phyloP scores from a whole-genome alignment of 2,888 invertebrate species.

The Gibbula magus region DNA sequence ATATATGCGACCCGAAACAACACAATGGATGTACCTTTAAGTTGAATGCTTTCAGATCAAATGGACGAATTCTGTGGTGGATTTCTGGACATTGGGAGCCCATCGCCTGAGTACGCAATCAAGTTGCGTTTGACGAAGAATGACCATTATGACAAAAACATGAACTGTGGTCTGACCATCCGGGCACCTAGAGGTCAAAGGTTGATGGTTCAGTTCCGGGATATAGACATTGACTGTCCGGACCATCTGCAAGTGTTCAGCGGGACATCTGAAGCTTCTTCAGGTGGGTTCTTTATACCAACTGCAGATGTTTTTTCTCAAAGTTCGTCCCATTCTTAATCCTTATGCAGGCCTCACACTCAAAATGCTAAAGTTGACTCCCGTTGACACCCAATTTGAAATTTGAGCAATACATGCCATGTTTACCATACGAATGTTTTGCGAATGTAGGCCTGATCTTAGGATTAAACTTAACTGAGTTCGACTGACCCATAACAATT shows the following conservation, averaged over 20 bases:
- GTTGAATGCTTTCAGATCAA: not conserved
- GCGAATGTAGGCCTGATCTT: not conserved
- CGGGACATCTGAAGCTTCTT: not conserved
- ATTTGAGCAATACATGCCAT: no score
- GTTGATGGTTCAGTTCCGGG: not conserved
- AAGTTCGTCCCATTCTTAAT: no score
- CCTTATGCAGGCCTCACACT: no score
- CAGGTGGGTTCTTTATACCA: not conserved
- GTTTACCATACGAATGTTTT: not conserved
- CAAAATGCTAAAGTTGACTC: no score
- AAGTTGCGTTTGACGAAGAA: not conserved
- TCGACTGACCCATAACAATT: no score
- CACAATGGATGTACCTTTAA: no score
- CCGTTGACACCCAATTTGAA: no score
- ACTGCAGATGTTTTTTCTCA: no score
- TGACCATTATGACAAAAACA: not conserved
- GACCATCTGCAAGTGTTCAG: not conserved
- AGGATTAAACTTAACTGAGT: no score
- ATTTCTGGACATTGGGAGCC: not conserved
- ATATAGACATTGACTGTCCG: not conserved
- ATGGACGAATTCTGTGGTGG: not conserved
- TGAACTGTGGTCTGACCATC: not conserved
- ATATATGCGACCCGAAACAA: no score
- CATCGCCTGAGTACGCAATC: not conserved
- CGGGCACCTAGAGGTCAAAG: not conserved